Base-by-base conservation (phyloP, 2,888 invertebrate species). In the Drosophila cognata region DNA sequence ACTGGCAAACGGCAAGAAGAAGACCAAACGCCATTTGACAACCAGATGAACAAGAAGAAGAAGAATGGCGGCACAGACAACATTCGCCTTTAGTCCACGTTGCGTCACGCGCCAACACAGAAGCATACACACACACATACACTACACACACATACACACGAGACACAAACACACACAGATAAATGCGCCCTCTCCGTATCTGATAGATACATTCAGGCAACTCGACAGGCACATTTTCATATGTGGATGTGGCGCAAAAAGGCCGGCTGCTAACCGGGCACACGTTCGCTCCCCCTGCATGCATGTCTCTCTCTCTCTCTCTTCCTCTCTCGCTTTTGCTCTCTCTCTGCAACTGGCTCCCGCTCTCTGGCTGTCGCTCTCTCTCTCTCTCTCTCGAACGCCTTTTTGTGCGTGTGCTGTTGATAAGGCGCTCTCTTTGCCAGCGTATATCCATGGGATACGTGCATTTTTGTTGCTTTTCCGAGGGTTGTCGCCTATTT, bases 101-200 rank as follows among this genome's bases (percentile, higher is more conserved):
- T 88, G 87, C 87, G 87, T 87, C 87, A 87, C 88, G 83, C 83
- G 79, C 68, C 62, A 72, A 73, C 71, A 62, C 56, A 57, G 25
- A 59, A 60, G 50, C 64, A 16, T 35, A 56, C 56, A 53, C 5
- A 46, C 1, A 36, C 63, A 51, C 35, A 29, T 33, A 48, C 63
- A 29, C n/a, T 38, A 56, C 41, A 29, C 2, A 28, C n/a, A 51
- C 36, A 35, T 18, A 7, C 29, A 51, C 53, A 52, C n/a, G 38
- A 29, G 16, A 4, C 64, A 38, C 61, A 31, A 38, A 28, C 65
- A 59, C 55, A 62, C 56, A 69, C 38, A 62, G 38, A 55, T 36
- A 71, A 55, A 31, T 16, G 31, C 48, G 72, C 76, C 73, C 55
- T 55, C 81, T 78, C 43, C 36, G 71, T 57, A 58, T 63, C 65